Conservation (phyloP, 2,113 vertebrate species). For the Oreochromis tanganicae region DNA sequence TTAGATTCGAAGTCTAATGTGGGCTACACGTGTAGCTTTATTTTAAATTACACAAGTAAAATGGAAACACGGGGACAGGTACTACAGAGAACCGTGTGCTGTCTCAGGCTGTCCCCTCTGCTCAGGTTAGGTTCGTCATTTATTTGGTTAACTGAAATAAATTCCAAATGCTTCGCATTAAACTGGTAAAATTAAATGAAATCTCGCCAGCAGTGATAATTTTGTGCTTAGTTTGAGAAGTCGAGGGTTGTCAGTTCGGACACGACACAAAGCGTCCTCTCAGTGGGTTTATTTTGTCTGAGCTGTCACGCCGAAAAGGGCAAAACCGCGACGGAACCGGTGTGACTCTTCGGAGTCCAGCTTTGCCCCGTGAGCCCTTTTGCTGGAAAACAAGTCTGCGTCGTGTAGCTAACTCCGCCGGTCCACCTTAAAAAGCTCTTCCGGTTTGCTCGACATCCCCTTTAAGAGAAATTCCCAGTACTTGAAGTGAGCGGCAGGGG, state of each 20-base stretch:
- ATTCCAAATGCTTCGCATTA: background rate
- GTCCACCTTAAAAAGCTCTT: constrained; percentile 68
- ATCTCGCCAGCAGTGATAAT: background rate
- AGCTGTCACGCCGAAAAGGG: background rate
- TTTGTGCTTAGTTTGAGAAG: background rate
- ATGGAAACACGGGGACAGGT: background rate
- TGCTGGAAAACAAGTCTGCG: background rate
- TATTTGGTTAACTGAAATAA: background rate
- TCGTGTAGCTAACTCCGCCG: constrained; percentile 33
- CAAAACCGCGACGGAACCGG: background rate
- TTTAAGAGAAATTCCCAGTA: constrained; percentile 43
- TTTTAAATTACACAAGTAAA: background rate
- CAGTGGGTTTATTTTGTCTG: background rate
- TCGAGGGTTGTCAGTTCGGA: background rate
- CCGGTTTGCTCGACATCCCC: constrained; percentile 58
- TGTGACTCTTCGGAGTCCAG: background rate
- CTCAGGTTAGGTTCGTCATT: background rate
- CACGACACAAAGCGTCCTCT: background rate
- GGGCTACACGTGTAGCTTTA: background rate
- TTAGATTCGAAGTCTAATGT: background rate
- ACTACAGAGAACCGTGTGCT: background rate
- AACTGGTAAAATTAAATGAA: background rate
- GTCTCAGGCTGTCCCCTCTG: background rate
- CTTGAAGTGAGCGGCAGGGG: background rate
- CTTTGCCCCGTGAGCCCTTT: background rate